Evolutionary conservation across 1,140 invertebrate genomes (phyloP).

Genomic region (Theocolax elegans): DNA sequence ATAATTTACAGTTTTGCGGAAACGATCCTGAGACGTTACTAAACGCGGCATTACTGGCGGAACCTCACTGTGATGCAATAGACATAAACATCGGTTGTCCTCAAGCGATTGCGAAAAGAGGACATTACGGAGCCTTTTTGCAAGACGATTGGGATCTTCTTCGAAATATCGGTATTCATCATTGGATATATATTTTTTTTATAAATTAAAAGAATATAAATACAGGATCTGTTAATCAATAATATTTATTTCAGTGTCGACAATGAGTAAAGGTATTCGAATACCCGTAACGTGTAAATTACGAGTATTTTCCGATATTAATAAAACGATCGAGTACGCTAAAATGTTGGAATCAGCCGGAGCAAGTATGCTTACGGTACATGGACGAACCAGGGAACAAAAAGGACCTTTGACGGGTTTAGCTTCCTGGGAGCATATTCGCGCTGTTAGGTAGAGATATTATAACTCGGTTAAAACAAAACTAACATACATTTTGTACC

Average conservation of each 20-base stretch:
- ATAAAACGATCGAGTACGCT: slow-evolving; percentile 92
- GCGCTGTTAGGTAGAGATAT: slow-evolving; percentile 86
- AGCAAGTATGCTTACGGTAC: slow-evolving; percentile 92
- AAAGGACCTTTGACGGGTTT: slow-evolving; percentile 94
- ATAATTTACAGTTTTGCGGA: slow-evolving; percentile 89
- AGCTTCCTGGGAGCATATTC: slow-evolving; percentile 94
- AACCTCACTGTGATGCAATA: slow-evolving; percentile 91
- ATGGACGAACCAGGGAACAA: slow-evolving; percentile 95
- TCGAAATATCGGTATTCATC: slow-evolving; percentile 78
- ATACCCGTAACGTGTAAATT: slow-evolving; percentile 97
- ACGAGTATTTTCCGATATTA: slow-evolving; percentile 87
- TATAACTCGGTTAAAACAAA: no score
- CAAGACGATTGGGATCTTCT: slow-evolving; percentile 96
- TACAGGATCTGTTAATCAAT: no score
- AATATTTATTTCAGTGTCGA: slow-evolving; percentile 49
- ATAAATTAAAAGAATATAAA: slow-evolving; percentile 10
- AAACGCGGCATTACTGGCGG: slow-evolving; percentile 87
- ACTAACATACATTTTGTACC: no score
- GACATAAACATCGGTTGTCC: slow-evolving; percentile 99
- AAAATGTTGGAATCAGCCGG: slow-evolving; percentile 94
- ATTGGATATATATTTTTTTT: background rate
- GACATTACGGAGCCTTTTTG: slow-evolving; percentile 90
- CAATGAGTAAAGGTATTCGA: slow-evolving; percentile 72
- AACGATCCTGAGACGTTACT: slow-evolving; percentile 91
- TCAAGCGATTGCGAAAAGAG: slow-evolving; percentile 92